Conservation (phyloP, 2,888 invertebrate species). For the Drosophila tripunctata region DNA sequence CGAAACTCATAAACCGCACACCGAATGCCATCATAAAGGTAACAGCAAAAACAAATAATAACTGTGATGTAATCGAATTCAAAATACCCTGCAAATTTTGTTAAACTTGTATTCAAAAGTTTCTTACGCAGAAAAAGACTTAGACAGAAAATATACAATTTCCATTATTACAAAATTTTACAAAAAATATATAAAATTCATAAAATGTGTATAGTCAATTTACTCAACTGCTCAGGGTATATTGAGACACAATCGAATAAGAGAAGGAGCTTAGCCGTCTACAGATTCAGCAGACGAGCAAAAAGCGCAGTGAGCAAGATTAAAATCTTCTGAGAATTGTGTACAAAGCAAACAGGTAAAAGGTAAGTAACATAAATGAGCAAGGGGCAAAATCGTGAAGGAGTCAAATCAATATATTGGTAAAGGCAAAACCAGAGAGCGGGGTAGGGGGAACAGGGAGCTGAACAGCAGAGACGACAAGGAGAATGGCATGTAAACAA, state of each 20-base stretch:
- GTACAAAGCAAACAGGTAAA: conserved; percentile 55
- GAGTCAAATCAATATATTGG: conserved; percentile 75
- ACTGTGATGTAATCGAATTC: background rate
- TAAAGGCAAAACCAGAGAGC: background rate
- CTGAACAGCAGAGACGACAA: conserved; percentile 9
- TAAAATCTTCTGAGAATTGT: conserved; percentile 79
- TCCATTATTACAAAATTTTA: too few relatives aligned
- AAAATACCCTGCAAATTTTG: conserved; percentile 13
- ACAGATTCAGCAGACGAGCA: conserved; percentile 6
- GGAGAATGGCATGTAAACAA: conserved; percentile 77
- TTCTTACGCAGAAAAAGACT: background rate
- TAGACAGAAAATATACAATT: background rate
- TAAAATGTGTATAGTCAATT: too few relatives aligned
- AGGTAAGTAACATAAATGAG: conserved; percentile 71
- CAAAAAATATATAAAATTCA: too few relatives aligned
- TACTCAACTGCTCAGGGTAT: background rate
- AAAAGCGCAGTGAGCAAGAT: conserved; percentile 65
- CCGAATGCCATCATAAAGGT: conserved; percentile 62
- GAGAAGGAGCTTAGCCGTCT: conserved; percentile 4
- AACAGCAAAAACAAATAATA: conserved; percentile 10
- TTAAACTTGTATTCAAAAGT: too few relatives aligned
- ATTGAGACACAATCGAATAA: background rate
- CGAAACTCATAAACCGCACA: conserved; percentile 81
- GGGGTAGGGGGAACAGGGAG: background rate
- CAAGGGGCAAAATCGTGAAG: conserved; percentile 20